Conservation (phyloP, 2,797 vertebrate species). For the Glyptemys insculpta region DNA sequence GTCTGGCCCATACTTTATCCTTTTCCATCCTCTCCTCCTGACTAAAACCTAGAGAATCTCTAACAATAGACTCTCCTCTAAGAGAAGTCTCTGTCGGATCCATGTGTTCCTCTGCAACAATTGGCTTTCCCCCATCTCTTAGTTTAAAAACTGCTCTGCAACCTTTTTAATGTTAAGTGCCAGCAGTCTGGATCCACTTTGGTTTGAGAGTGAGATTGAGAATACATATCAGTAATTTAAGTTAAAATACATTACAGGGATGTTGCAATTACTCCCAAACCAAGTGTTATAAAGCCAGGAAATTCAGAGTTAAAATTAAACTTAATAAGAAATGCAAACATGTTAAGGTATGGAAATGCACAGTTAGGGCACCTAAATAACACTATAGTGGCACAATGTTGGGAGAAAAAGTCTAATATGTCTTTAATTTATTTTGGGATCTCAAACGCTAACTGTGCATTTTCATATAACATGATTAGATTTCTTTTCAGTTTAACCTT, state of each 20-base stretch:
- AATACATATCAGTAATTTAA: not conserved
- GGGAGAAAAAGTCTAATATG: not conserved
- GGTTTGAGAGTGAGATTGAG: too few relatives aligned
- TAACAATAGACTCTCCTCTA: too few relatives aligned
- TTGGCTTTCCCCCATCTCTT: too few relatives aligned
- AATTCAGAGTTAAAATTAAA: not conserved
- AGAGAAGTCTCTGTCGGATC: too few relatives aligned
- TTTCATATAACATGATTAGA: not conserved
- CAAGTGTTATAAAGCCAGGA: not conserved
- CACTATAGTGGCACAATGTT: not conserved
- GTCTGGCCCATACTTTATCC: too few relatives aligned
- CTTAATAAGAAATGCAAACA: not conserved
- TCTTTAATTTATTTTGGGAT: not conserved
- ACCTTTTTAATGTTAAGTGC: too few relatives aligned
- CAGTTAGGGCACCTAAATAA: not conserved
- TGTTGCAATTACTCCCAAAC: not conserved
- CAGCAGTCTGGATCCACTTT: too few relatives aligned
- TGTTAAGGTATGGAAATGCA: not conserved
- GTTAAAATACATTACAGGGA: not conserved
- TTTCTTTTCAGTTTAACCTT: not conserved
- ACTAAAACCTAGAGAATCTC: too few relatives aligned
- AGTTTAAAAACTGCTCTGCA: too few relatives aligned
- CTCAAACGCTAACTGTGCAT: not conserved
- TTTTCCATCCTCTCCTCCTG: too few relatives aligned
- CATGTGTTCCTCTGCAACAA: too few relatives aligned